Evolutionary conservation across 2,113 vertebrate species (phyloP).

Genomic region (Oceanodroma tethys): DNA sequence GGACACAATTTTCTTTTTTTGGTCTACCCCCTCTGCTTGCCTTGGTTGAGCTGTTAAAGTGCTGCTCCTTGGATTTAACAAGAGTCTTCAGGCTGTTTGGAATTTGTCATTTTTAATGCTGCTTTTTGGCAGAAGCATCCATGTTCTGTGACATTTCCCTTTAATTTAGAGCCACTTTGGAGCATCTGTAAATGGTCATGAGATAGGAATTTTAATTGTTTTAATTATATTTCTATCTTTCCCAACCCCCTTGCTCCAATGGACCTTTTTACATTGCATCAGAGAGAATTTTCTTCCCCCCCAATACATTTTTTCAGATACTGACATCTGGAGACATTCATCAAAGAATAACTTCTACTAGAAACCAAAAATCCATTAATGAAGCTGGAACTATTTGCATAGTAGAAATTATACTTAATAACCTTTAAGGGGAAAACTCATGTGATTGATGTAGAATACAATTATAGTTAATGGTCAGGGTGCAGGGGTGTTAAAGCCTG

Average conservation of each 20-base stretch:
- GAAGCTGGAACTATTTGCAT: slow-evolving; percentile 67
- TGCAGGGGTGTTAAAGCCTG: not conserved
- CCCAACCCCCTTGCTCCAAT: not conserved
- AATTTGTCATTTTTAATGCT: slow-evolving; percentile 65
- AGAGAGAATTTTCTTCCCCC: slow-evolving; percentile 11
- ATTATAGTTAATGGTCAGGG: slow-evolving; percentile 62
- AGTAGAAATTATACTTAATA: slow-evolving; percentile 63
- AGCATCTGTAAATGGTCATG: slow-evolving; percentile 62
- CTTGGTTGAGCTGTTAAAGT: slow-evolving; percentile 19
- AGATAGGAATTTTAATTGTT: slow-evolving; percentile 67
- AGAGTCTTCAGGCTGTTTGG: slow-evolving; percentile 51
- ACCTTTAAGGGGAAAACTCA: slow-evolving; percentile 54
- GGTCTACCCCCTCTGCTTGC: not conserved
- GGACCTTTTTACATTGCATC: not conserved
- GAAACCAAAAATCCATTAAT: slow-evolving; percentile 62
- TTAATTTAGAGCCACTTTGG: slow-evolving; percentile 61
- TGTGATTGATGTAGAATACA: slow-evolving; percentile 61
- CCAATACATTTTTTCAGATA: slow-evolving; percentile 42
- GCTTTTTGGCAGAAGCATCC: slow-evolving; percentile 52
- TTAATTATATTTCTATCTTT: slow-evolving; percentile 52
- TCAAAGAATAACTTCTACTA: slow-evolving; percentile 54
- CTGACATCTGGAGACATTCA: slow-evolving; percentile 59
- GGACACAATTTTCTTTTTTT: not conserved
- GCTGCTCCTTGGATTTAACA: slow-evolving; percentile 3
- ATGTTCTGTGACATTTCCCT: slow-evolving; percentile 62